Evolutionary conservation across 2,888 invertebrate genomes (phyloP), one percentile per base, ranked within the genome.

Genomic region (Tetragonula carbonaria): DNA sequence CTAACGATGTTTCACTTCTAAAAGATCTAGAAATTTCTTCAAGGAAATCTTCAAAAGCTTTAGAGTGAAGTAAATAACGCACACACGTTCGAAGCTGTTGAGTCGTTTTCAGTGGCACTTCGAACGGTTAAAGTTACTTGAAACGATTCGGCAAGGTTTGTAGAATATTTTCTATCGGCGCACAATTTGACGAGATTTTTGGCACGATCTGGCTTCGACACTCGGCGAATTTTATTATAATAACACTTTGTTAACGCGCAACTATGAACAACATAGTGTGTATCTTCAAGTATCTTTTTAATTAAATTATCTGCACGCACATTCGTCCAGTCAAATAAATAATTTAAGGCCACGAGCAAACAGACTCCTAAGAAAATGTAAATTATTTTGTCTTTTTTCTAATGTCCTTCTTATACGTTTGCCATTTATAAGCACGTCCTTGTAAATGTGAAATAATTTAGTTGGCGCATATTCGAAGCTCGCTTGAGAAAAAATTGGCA

Each of bases 131-230:
- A 18, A 38, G n/a, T 21, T 33, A 45, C 23, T 75, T 51, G 59
- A 57, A 63, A 28, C 11, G 8, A 65, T 67, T 75, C 65, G 79
- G 79, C 68, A 74, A 63, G 16, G 45, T 21, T 51, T 38, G 62
- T n/a, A 28, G n/a, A 28, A 78, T 67, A 67, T 53, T 53, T 51
- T 68, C 45, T 68, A 62, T 63, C 28, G 67, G 59, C 57, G 28
- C 28, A 28, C 2, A 4, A 16, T 45, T 75, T 75, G 65, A 79
- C 51, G 38, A 45, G 38, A 45, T 28, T 38, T 74, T 51, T 23
- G 38, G 33, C 66, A 18, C 50, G 18, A n/a, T 16, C 3, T 18
- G 18, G 18, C 11, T 66, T 38, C 33, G 53, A 70, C 23, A 62
- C 16, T 62, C 4, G 4, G 23, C 14, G 62, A 23, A 62, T 33